Evolutionary conservation across 2,888 invertebrate genomes (phyloP).

Genomic region (Macrophya alboannulata): DNA sequence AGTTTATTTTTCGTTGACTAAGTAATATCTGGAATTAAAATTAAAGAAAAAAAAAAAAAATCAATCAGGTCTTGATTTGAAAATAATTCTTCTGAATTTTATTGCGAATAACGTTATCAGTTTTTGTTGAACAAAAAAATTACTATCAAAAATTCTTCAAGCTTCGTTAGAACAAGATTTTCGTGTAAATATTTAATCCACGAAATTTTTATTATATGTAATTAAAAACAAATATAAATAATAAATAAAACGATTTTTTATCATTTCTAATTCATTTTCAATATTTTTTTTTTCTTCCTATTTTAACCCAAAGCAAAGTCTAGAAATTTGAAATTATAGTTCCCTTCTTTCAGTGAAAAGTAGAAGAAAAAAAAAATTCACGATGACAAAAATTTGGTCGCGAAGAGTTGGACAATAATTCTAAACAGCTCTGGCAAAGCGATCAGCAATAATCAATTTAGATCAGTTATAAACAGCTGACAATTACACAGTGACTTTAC

Average conservation of each 20-base stretch:
- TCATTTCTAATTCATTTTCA: no score
- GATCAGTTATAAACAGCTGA: slow-evolving; percentile 7
- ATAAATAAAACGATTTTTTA: neutral
- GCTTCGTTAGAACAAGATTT: neutral
- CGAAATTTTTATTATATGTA: neutral
- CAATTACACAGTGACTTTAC: neutral
- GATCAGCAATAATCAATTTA: slow-evolving; percentile 5
- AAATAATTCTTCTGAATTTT: no score
- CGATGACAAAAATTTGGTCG: neutral
- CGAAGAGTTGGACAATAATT: neutral
- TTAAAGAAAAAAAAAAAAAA: neutral
- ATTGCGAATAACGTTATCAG: neutral
- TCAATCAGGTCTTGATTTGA: neutral
- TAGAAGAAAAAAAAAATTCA: neutral
- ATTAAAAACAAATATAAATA: neutral
- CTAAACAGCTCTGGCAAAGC: neutral
- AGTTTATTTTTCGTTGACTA: slow-evolving; percentile 18
- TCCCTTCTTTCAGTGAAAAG: neutral
- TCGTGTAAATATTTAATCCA: neutral
- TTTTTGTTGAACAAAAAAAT: neutral
- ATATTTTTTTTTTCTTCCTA: no score
- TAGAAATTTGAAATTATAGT: neutral
- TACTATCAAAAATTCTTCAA: neutral
- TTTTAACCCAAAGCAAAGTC: neutral
- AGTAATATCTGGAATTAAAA: slow-evolving; percentile 31